phyloP scores from a whole-genome alignment of 2,888 invertebrate genomes.

The Eilema depressum region DNA sequence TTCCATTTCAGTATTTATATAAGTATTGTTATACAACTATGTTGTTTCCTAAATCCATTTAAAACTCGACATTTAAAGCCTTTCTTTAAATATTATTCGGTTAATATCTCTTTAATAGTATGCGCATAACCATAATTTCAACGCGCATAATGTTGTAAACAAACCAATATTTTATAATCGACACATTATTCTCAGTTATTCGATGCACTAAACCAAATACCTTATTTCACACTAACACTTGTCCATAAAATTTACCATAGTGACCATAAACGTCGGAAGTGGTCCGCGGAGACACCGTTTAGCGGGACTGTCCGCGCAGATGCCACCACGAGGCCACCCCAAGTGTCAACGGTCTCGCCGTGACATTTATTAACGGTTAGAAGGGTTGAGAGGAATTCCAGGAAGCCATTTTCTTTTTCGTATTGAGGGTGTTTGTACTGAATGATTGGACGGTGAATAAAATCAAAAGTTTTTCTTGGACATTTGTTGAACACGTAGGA shows the following conservation, averaged over 20 bases:
- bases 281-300: slow-evolving; percentile 59
- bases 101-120: not conserved
- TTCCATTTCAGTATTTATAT: no score
- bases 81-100: no score
- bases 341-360: slow-evolving; percentile 68
- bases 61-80: no score
- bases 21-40: no score
- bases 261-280: slow-evolving; percentile 62
- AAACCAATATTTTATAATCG: not conserved
- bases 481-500: slow-evolving; percentile 21
- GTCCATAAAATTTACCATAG: slow-evolving; percentile 33
- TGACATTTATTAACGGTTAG: slow-evolving; percentile 83
- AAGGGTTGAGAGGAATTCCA: slow-evolving; percentile 78
- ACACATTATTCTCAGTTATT: not conserved
- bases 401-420: slow-evolving; percentile 65
- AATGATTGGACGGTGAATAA: slow-evolving; percentile 48
- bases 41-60: no score
- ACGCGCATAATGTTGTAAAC: not conserved
- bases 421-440: slow-evolving; percentile 60
- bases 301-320: slow-evolving; percentile 55
- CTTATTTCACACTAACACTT: slow-evolving; percentile 7
- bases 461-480: slow-evolving; percentile 45
- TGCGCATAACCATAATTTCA: not conserved
- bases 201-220: slow-evolving; percentile 8
- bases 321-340: slow-evolving; percentile 55